Base-by-base conservation (phyloP, 2,888 invertebrate species). In the Pseudeuparius sepicola region DNA sequence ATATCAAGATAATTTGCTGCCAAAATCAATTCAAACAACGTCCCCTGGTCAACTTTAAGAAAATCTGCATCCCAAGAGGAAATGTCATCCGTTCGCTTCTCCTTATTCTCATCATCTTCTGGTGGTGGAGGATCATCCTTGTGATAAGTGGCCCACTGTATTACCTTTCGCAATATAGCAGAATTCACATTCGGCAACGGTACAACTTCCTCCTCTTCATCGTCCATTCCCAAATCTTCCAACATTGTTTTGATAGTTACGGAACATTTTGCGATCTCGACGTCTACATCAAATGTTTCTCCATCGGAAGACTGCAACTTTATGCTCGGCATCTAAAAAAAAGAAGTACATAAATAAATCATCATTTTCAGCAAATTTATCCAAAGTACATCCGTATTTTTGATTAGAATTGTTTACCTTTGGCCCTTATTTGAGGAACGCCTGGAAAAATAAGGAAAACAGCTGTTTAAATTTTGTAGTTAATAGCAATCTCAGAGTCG, bases 41-140 rank as follows among this genome's bases (percentile, higher is more conserved):
- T 96, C 39, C 90, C 93, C 61, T 96, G 94, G 60, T 96, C 94
- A 17, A 97, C 96, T 71, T 98, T 98, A 5, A 99, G 67, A 56
- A 98, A 98, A 61, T 98, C 97, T 0, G 93, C 90, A 68, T 98
- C 98, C 98, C 98, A 98, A 0, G 92, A 90, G 14, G 89, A 89
- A 48, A 98, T 98, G 57, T 98, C 97, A 59, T 98, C 97, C 1
- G 97, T 97, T n/a, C 97, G 71, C 56, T 96, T 97, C 57, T 94
- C 93, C 60, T 90, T 90, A 61, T 89, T 92, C 59, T 97, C 96
- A 55, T 96, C 94, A 53, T 98, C 96, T 62, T 94, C 94, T 5
- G 92, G 86, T 52, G 89, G 81, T 36, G 92, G 88, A 14, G 93
- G 90, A 60, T 98, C 97, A 55, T 98, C 85, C 65, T 90, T 89